These are phyloP conservation scores for Syngnathoides biaculeatus DNA, from an alignment of 2,113 vertebrate genomes.

Conservation along the genomic window DNA sequence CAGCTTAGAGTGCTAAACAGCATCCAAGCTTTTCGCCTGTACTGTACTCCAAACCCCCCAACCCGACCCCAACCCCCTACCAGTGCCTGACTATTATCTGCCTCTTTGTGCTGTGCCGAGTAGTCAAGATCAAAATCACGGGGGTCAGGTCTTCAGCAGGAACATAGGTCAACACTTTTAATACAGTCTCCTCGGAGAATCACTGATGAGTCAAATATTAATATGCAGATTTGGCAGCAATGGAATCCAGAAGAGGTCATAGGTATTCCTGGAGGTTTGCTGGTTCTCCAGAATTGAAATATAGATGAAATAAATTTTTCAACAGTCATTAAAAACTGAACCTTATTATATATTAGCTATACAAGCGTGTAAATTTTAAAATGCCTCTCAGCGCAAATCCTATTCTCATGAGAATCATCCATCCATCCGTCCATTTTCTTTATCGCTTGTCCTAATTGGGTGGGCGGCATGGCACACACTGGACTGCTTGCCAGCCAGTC, in stretches of 20 bases:
- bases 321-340: neutral
- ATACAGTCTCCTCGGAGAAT: conserved; percentile 16
- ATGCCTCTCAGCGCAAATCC: no score
- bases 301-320: conserved; percentile 52
- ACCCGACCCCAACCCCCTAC: no score
- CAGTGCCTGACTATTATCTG: conserved; percentile 30
- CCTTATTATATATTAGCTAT: neutral
- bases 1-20: conserved; percentile 56
- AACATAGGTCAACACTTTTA: conserved; percentile 8
- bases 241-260: conserved; percentile 45
- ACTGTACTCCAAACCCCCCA: conserved; percentile 14
- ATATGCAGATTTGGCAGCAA: conserved; percentile 39
- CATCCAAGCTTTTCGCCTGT: conserved; percentile 25
- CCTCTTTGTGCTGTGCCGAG: conserved; percentile 5
- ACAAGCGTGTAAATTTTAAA: no score
- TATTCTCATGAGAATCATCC: neutral
- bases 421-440: neutral
- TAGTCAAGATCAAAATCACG: conserved; percentile 35
- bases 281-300: conserved; percentile 57
- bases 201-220: conserved; percentile 47
- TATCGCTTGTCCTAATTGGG: neutral
- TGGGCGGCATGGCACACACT: neutral
- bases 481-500: no score
- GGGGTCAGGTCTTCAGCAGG: conserved; percentile 25
- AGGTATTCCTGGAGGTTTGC: conserved; percentile 38